Base-by-base conservation (phyloP, 1,140 invertebrate species). In the Panonychus citri region DNA sequence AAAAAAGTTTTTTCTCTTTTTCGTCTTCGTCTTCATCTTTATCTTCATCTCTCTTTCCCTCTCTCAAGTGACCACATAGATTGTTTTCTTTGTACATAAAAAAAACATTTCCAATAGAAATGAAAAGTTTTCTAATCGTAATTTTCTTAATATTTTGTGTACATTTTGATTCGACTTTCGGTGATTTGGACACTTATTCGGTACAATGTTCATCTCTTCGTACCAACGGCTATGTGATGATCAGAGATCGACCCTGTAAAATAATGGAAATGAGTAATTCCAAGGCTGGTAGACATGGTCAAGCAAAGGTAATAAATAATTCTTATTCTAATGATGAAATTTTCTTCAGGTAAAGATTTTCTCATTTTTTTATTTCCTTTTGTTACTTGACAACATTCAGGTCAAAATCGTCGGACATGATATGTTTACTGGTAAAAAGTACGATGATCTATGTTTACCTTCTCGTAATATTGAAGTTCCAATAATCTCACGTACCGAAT, bases 401-500 rank as follows among this genome's bases (percentile, higher is more conserved):
- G 87, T 95, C 64, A 93, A 98, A 71, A 76, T 99, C 71, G 89
- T 98, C 65, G 94, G 89, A 63, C 82, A 98, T 65, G 94, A 98
- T 74, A 95, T 99, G 70, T 98, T 98, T 71, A 84, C 81, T 71
- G 82, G 82, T 64, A 91, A 90, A 71, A 90, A 90, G 73, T 91
- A 93, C 72, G 94, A 98, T 78, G 94, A 98, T 83, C 94, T 99
- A 64, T 98, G 93, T 72, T 94, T 95, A 56, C 97, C 93, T 53
- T 98, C 94, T 72, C 95, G 98, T 75, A 99, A 98, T 73, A 97
- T 99, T 90, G 85, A 96, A 71, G 93, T 97, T 54, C 94, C 94
- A 58, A 83, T 91, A 74, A 91, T 98, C 53, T 89, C 87, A 72
- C 81, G 93, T 67, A 87, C 86, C 71, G 94, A 99, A 74, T 96